Conservation (phyloP, 2,113 vertebrate genomes). For the Nycticorax nycticorax region DNA sequence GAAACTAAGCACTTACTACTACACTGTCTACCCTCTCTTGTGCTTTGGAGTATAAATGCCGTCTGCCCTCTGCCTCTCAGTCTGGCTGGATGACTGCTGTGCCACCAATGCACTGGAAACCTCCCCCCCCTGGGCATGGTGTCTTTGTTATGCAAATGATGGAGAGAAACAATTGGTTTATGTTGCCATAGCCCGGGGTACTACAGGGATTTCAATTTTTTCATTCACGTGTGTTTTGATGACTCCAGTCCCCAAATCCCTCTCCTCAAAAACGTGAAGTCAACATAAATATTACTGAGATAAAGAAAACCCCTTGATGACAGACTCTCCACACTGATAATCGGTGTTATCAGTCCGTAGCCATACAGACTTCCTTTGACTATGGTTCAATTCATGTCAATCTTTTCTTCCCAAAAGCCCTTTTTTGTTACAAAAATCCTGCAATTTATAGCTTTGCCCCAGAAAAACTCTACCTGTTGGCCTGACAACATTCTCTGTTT, state of each 20-base stretch:
- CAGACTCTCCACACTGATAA: not conserved
- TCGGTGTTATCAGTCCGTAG: not conserved
- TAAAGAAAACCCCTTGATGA: not conserved
- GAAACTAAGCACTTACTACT: conserved; percentile 43
- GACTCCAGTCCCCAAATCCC: not conserved
- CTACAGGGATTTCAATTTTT: not conserved
- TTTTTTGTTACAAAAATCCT: not conserved
- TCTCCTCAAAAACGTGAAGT: not conserved
- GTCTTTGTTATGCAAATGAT: conserved; percentile 57
- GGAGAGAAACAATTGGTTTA: not conserved
- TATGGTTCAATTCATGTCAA: not conserved
- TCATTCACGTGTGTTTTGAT: not conserved
- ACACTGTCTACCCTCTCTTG: conserved; percentile 16
- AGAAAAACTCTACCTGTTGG: not conserved
- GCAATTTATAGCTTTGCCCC: not conserved
- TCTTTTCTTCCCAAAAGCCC: not conserved
- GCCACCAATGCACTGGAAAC: not conserved
- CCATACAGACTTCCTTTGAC: not conserved
- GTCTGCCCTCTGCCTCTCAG: not conserved
- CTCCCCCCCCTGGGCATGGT: not conserved
- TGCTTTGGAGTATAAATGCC: not conserved
- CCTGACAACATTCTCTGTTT: not conserved
- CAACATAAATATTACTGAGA: not conserved
- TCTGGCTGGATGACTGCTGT: not conserved
- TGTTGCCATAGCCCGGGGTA: not conserved